Base-by-base conservation (phyloP, 35 echinoderm and acorn worm species). In the Eucidaris tribuloides region DNA sequence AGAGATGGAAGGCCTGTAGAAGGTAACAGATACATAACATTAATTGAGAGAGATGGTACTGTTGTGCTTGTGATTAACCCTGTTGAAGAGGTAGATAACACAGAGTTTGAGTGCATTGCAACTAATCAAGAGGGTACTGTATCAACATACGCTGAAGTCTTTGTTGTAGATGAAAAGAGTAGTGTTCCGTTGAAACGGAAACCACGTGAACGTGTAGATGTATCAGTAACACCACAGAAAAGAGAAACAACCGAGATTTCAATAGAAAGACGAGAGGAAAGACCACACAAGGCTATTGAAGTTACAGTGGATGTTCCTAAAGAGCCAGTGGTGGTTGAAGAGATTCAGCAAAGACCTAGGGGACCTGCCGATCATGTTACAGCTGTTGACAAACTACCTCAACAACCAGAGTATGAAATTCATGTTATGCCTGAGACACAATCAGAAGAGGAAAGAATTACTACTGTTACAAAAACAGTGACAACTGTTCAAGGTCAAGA, bases 101-200 rank as follows among this genome's bases (percentile, higher is more conserved):
- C 94, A 72, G 84, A 85, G 68, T 97, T 92, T 90, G 90, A 83
- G 63, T 97, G 94, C 80, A 79, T 82, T 72, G 94, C 90, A 59
- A 92, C 86, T 31, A 97, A 97, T 83, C 55, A 61, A 37, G 77
- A 77, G 23, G 94, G 94, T 24, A 93, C 88, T 49, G 86, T 91
- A 4, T 84, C 90, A 85, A 89, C 90, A 20, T 83, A 71, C 86
- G 80, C 86, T 38, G 86, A 97, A 83, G 77, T 97, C 5, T 89
- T 81, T 90, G 94, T 97, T 35, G 82, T 66, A 32, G 89, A 96
- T 77, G n/a, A n/a, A n/a, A 34, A 18, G 36, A 64, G 76, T 80
- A 62, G 55, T n/a, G n/a, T n/a, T n/a, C n/a, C 48, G 29, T 39
- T 24, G 2, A 45, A 45, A 45, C 4, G 17, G 40, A 77, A 22